These are phyloP conservation scores for Hypothenemus hampei DNA, from an alignment of 1,140 invertebrate genomes.

Conservation along the genomic window DNA sequence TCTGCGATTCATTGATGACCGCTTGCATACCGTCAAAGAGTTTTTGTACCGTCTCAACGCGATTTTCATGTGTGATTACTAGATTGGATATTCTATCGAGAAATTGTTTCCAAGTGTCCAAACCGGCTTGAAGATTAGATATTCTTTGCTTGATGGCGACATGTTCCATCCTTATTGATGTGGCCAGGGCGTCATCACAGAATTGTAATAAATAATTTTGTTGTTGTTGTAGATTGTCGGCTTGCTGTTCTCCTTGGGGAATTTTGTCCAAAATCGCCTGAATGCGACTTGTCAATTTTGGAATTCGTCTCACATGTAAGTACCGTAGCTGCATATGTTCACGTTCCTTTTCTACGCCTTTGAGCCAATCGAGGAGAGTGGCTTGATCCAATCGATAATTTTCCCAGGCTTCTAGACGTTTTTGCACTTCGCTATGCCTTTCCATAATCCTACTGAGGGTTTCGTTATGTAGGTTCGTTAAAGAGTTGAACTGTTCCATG, in stretches of 20 bases:
- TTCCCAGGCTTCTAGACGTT: slow-evolving; percentile 73
- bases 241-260: slow-evolving; percentile 60
- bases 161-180: slow-evolving; percentile 75
- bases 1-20: slow-evolving; percentile 49
- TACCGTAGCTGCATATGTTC: slow-evolving; percentile 72
- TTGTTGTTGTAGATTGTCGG: slow-evolving; percentile 57
- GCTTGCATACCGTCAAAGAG: slow-evolving; percentile 56
- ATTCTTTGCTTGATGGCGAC: slow-evolving; percentile 68
- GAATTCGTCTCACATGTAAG: slow-evolving; percentile 68
- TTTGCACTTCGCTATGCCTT: slow-evolving; percentile 67
- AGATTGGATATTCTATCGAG: slow-evolving; percentile 59
- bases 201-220: slow-evolving; percentile 65
- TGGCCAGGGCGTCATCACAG: slow-evolving; percentile 69
- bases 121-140: slow-evolving; percentile 68
- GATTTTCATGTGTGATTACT: slow-evolving; percentile 55
- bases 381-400: slow-evolving; percentile 70
- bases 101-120: slow-evolving; percentile 78
- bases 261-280: slow-evolving; percentile 63
- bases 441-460: slow-evolving; percentile 76
- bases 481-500: slow-evolving; percentile 68
- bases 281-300: slow-evolving; percentile 65
- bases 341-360: slow-evolving; percentile 72
- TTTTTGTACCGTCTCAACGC: slow-evolving; percentile 51
- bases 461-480: slow-evolving; percentile 83
- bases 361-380: slow-evolving; percentile 71